These are phyloP conservation scores for Rhagoletis zephyria DNA, from an alignment of 1,140 invertebrate genomes.

Conservation along the genomic window DNA sequence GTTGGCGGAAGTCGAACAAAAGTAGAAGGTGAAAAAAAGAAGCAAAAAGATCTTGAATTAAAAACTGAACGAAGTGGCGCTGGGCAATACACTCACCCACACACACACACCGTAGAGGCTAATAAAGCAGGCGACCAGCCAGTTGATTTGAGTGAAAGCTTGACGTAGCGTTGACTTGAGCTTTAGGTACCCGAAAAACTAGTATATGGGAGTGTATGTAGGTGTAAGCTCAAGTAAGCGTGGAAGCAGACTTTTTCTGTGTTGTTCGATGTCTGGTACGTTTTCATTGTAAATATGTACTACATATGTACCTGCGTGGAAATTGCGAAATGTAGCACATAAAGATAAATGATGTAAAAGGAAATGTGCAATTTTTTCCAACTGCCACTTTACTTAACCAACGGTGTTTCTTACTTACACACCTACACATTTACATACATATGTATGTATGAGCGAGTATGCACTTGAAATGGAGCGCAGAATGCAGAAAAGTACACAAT, in stretches of 20 bases:
- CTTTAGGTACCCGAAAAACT: not conserved
- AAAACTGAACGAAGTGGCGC: not conserved
- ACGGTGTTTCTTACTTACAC: not conserved
- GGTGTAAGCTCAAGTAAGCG: not conserved
- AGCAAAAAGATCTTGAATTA: not conserved
- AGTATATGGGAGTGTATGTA: not conserved
- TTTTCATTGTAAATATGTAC: too few species aligned
- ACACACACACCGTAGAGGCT: not conserved
- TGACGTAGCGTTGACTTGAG: not conserved
- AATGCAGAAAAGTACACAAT: not conserved
- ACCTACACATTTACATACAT: not conserved
- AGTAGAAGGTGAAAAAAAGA: not conserved
- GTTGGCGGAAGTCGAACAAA: not conserved
- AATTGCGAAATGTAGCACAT: slow-evolving; percentile 12
- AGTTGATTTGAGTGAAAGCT: slow-evolving; percentile 19
- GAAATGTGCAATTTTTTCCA: slow-evolving; percentile 20
- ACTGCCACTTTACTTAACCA: not conserved
- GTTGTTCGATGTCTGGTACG: not conserved
- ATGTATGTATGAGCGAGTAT: too few species aligned
- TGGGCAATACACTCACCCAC: not conserved
- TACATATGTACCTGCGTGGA: not conserved
- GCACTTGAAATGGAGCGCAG: too few species aligned
- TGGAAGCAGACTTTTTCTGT: not conserved
- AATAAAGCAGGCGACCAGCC: not conserved
- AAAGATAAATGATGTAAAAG: slow-evolving; percentile 41